Percentiles rank a stretch among this genome's conserved stretches.
Conservation (phyloP, 2,113 vertebrate species). For the Phylloscopus trochilus region DNA sequence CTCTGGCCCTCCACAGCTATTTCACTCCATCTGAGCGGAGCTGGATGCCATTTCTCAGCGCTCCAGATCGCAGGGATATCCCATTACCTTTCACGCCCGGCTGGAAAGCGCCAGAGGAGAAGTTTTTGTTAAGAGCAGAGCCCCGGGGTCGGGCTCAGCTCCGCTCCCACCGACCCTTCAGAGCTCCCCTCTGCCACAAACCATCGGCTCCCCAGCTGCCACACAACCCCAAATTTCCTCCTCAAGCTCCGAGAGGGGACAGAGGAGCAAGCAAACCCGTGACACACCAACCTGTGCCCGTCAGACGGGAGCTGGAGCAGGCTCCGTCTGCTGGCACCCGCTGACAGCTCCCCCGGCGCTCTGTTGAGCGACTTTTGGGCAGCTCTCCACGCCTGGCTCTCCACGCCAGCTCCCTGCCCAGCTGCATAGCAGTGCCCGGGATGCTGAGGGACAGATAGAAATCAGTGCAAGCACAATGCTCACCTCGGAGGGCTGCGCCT, state of each 20-base stretch:
- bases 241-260: rapidly evolving
- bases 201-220: neutral
- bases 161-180: rapidly evolving
- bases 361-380: neutral
- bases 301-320: neutral
- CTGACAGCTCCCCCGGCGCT: rapidly evolving
- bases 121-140: neutral
- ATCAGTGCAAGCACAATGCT: neutral
- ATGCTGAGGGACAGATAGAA: neutral
- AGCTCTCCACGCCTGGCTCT: neutral
- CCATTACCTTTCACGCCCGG: neutral
- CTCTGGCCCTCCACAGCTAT: neutral
- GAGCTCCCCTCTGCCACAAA: neutral
- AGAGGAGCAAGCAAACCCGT: neutral
- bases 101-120: neutral
- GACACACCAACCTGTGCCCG: neutral
- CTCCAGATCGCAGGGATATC: neutral
- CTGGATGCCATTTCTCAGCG: neutral
- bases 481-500: neutral
- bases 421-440: neutral
- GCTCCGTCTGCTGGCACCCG: neutral
- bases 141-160: neutral
- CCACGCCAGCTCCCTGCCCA: neutral
- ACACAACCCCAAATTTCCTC: neutral
- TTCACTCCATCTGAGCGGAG: neutral